Percentiles rank a stretch among this genome's conserved stretches.
These are phyloP conservation scores for Epistrophella euchroma DNA, from an alignment of 2,888 invertebrate genomes.

Conservation along the genomic window DNA sequence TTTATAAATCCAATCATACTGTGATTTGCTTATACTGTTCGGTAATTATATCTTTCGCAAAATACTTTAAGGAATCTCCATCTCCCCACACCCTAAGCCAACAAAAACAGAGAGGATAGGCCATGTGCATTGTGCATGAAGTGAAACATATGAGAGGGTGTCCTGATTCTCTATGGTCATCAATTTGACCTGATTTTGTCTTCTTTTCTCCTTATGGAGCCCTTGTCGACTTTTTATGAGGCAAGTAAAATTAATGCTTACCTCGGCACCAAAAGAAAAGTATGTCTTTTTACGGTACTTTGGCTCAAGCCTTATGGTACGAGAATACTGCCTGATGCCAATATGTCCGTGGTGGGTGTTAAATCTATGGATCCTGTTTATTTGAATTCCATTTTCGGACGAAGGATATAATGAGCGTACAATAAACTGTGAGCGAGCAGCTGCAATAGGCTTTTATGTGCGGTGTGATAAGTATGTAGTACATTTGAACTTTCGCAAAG, in stretches of 20 bases:
- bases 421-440: conserved; percentile 63
- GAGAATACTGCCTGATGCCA: neutral
- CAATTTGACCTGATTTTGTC: conserved; percentile 61
- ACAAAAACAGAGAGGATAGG: neutral
- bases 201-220: conserved; percentile 5
- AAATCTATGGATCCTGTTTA: conserved; percentile 52
- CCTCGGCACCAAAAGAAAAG: conserved; percentile 54
- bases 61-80: conserved; percentile 58
- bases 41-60: conserved; percentile 67
- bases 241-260: conserved; percentile 72
- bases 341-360: conserved; percentile 22
- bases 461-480: conserved; percentile 22
- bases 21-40: conserved; percentile 70
- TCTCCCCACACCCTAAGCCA: neutral
- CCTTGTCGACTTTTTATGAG: conserved; percentile 58
- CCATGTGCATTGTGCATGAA: conserved; percentile 14
- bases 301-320: neutral
- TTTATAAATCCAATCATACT: conserved; percentile 73
- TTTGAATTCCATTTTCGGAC: conserved; percentile 73
- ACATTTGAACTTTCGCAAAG: conserved; percentile 49
- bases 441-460: conserved; percentile 71
- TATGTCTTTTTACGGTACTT: conserved; percentile 27
- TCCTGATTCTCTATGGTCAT: conserved; percentile 14
- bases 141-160: conserved; percentile 20
- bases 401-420: conserved; percentile 74